Evolutionary conservation across 2,888 invertebrate genomes (phyloP).

Genomic region (Drosophila yooni): DNA sequence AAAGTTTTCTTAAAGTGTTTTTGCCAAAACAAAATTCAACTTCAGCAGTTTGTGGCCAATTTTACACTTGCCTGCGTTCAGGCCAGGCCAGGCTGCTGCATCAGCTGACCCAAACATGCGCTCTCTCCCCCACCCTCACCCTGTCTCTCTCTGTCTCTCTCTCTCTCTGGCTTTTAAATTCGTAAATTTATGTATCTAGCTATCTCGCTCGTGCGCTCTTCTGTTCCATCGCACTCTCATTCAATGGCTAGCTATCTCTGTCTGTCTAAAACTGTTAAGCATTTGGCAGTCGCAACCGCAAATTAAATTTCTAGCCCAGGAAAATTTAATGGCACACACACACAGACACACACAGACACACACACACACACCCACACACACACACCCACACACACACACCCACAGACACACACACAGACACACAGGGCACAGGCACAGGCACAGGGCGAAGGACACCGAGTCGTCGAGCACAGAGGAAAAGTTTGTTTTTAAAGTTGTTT

Average conservation of each 20-base stretch:
- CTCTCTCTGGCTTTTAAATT: neutral
- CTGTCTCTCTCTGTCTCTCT: neutral
- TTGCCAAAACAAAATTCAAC: slow-evolving; percentile 14
- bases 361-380: too few relatives aligned
- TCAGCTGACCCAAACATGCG: slow-evolving; percentile 48
- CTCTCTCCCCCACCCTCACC: neutral
- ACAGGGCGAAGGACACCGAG: slow-evolving; percentile 18
- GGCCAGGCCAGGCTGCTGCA: slow-evolving; percentile 4
- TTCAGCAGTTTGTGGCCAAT: slow-evolving; percentile 31
- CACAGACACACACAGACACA: slow-evolving; percentile 5
- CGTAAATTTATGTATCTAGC: slow-evolving; percentile 1
- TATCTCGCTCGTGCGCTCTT: neutral
- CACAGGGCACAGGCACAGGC: neutral
- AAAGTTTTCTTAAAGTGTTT: slow-evolving; percentile 44
- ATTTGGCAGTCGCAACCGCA: slow-evolving; percentile 60
- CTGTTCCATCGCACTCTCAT: neutral
- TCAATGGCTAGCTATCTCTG: slow-evolving; percentile 8
- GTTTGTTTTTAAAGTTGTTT: slow-evolving; percentile 59
- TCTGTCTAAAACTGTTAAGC: slow-evolving; percentile 43
- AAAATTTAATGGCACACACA: slow-evolving; percentile 70
- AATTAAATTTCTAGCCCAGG: slow-evolving; percentile 64
- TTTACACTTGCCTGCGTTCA: slow-evolving; percentile 43
- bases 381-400: neutral
- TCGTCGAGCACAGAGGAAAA: slow-evolving; percentile 23
- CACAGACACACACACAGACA: too few relatives aligned